Evolutionary conservation across 1,140 invertebrate species (phyloP), one percentile per base, ranked within the genome.

Genomic region (Aphelenchoides fujianensis): DNA sequence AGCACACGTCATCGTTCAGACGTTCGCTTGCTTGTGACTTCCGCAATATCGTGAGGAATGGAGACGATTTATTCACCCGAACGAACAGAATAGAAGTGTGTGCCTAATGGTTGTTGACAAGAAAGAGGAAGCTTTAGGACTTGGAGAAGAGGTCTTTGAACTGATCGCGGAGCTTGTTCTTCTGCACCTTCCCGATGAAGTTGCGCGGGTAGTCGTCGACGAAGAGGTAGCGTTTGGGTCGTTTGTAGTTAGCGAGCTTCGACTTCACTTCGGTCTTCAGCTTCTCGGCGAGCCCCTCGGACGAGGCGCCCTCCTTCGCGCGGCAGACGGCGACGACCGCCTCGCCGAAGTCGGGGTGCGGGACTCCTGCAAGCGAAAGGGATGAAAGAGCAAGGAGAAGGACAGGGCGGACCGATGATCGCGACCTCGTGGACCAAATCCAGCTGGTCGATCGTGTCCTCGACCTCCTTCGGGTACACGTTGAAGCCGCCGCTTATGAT

Each of bases 401-500:
- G 55, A 16, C 19, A 53, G 9, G 2, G 27, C 68, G 19, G 36
- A 81, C 80, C 82, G 62, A 83, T 84, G 52, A 83, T 70, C 31
- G 81, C 79, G 48, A 66, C 73, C 70, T 83, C 82, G 23, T 75
- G 71, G 3, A 83, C 75, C 41, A 66, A 52, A 41, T 79, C 74
- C 5, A 78, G 27, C 35, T 48, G 62, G 52, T 84, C 80, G 27
- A 83, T 70, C 34, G 74, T 59, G 37, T 83, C 83, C 72, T 83
- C 82, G 2, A 84, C 63, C 73, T 83, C 83, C 54, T 80, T 79
- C 37, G 82, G 82, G 52, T 83, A 83, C 36, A 83, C 82, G 73
- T 83, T 83, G 28, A 83, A 67, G 16, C 82, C 82, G n/a, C n/a
- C 82, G 23, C 63, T 70, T 28, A 83, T 83, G 35, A 83, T 74